phyloP scores from a whole-genome alignment of 2,113 vertebrate genomes.

The Peromyscus maniculatus region DNA sequence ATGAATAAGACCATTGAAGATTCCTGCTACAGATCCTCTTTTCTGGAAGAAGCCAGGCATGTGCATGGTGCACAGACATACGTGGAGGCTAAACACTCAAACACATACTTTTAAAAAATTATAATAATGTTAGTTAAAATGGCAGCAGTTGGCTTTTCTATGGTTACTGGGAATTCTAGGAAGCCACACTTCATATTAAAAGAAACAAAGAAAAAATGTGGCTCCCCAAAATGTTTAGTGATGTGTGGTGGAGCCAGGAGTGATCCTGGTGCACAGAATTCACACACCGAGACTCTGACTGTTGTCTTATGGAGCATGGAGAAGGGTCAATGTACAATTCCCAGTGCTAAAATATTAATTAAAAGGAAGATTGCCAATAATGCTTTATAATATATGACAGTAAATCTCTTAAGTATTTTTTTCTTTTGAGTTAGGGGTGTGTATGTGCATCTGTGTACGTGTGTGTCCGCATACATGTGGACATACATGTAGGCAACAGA shows the following conservation, averaged over 20 bases:
- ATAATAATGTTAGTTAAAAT: neutral
- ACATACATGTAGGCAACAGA: neutral
- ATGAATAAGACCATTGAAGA: too few species aligned
- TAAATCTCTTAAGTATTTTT: neutral
- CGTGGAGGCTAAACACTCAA: neutral
- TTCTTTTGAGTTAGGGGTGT: neutral
- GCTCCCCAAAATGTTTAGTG: neutral
- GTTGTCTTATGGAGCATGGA: neutral
- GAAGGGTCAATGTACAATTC: neutral
- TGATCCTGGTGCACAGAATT: neutral
- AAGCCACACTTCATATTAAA: neutral
- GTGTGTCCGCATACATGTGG: neutral
- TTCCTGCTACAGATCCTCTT: neutral
- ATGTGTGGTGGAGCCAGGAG: too few species aligned
- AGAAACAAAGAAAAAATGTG: neutral
- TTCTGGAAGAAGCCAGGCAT: neutral
- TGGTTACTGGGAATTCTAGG: neutral
- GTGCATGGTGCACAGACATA: neutral
- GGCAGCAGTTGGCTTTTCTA: fast-evolving
- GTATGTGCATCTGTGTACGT: too few species aligned
- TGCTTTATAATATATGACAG: too few species aligned
- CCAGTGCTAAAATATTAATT: neutral
- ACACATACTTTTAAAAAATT: neutral
- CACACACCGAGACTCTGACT: neutral
- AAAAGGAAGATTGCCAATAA: neutral